Evolutionary conservation across 2,113 vertebrate species (phyloP).

Genomic region (Cryptotis parvus): DNA sequence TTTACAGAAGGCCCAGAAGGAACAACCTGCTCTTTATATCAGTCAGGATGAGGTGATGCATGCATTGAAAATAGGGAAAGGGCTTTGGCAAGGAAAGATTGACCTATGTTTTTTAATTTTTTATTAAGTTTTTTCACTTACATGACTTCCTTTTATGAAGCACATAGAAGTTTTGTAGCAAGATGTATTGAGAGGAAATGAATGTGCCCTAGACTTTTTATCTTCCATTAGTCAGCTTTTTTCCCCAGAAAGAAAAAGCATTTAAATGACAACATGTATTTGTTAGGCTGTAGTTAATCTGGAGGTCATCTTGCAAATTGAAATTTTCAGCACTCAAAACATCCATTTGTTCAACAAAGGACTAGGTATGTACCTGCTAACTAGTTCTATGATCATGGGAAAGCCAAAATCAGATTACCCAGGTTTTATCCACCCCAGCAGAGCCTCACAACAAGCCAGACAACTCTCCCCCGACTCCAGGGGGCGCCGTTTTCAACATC

Average conservation of each 20-base stretch:
- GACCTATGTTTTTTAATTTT: not conserved
- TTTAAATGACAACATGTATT: not conserved
- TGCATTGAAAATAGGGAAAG: slow-evolving; percentile 88
- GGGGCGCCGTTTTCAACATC: too few species aligned
- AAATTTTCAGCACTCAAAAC: not conserved
- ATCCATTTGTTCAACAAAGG: not conserved
- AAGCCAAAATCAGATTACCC: not conserved
- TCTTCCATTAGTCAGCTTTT: slow-evolving; percentile 2
- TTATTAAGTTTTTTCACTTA: not conserved
- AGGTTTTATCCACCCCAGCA: not conserved
- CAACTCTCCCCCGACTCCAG: too few species aligned
- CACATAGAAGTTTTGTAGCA: not conserved
- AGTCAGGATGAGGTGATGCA: slow-evolving; percentile 92
- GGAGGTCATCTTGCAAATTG: not conserved
- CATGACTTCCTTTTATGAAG: slow-evolving; percentile 30
- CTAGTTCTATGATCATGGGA: not conserved
- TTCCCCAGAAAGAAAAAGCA: not conserved
- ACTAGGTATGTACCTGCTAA: not conserved
- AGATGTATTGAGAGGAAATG: slow-evolving; percentile 26
- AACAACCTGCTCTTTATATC: slow-evolving; percentile 89
- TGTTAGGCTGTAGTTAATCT: not conserved
- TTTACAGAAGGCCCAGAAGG: slow-evolving; percentile 88
- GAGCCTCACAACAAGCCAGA: too few species aligned
- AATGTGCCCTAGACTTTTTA: not conserved
- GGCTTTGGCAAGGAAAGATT: not conserved